Evolutionary conservation across 1,140 invertebrate genomes (phyloP), one percentile per base, ranked within the genome.

Genomic region (Drosophila bifasciata): DNA sequence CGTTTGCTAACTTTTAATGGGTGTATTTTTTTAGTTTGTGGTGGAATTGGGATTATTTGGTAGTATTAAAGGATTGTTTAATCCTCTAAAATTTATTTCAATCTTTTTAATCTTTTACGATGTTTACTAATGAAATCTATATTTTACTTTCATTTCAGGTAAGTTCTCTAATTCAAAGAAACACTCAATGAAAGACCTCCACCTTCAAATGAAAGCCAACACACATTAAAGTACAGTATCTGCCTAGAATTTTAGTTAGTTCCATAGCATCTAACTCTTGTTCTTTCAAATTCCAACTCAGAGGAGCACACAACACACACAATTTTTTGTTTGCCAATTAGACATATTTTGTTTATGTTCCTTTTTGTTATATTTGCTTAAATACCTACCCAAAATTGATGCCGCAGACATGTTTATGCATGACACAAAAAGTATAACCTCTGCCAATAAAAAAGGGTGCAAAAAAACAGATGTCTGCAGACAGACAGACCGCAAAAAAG

Each of bases 371-470:
- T 73, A 67, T 70, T 83, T 45, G 52, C 55, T 16, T 36, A 36
- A 36, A 36, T 36, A 15, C 23, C 16, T 11, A 67, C 58, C 63
- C 61, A 73, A 83, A 71, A 83, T 78, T 63, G 50, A 53, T 45
- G 44, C 46, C 61, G n/a, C 67, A 79, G 76, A 69, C 72, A 84
- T 73, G 74, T 74, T 83, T 77, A 48, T 73, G 78, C 74, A 62
- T 53, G 46, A 48, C 23, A 51, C 64, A 25, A 45, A 56, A 53
- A 56, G 23, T 19, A 43, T 15, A 41, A 32, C 32, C 23, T 36
- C 51, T 39, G 52, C 51, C 59, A 64, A 46, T 64, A 73, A 73
- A 58, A 48, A 44, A 25, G 32, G 36, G 21, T 11, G 3, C 39
- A 45, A 45, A 45, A 15, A 3, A 66, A 39, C 61, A 67, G 62